A percentile compares a stretch with the other conserved stretches of the same genome.
phyloP scores from a whole-genome alignment of 2,888 invertebrate genomes.

The Plebejus melissa region DNA sequence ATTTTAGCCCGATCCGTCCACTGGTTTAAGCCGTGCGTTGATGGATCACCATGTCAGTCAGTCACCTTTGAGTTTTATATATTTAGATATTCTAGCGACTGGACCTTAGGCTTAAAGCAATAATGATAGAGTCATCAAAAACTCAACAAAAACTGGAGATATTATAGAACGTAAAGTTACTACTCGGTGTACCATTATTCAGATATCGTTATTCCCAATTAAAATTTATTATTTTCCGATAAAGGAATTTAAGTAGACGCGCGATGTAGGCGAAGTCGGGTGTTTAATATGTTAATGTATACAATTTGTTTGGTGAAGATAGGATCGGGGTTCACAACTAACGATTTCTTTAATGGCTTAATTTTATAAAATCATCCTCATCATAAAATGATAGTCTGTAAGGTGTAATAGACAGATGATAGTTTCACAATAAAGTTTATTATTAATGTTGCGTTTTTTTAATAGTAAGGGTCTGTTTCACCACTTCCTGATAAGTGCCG shows the following conservation, averaged over 20 bases:
- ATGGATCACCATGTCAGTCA: too few species aligned
- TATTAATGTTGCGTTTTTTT: background rate
- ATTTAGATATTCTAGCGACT: too few species aligned
- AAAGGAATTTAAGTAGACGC: slow-evolving; percentile 5
- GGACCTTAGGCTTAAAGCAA: too few species aligned
- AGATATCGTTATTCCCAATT: background rate
- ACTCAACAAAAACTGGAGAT: background rate
- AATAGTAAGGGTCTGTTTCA: too few species aligned
- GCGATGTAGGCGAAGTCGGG: slow-evolving; percentile 5
- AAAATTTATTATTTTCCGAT: slow-evolving; percentile 7
- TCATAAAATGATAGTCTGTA: slow-evolving; percentile 4
- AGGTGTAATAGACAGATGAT: slow-evolving; percentile 17
- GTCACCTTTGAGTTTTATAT: too few species aligned
- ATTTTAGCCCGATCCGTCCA: too few species aligned
- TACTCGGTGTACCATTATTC: background rate
- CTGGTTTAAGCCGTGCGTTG: too few species aligned
- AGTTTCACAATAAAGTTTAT: background rate
- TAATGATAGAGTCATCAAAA: background rate
- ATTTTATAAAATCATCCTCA: slow-evolving; percentile 9
- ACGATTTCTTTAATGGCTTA: slow-evolving; percentile 17
- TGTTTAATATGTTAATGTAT: slow-evolving; percentile 20
- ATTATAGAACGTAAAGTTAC: background rate
- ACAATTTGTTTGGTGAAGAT: slow-evolving; percentile 7
- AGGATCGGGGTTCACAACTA: background rate
- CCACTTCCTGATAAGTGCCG: too few species aligned